A percentile compares a stretch with the other conserved stretches of the same genome.
phyloP scores from a whole-genome alignment of 2,113 vertebrate genomes.

The Mormyrus iriodes region DNA sequence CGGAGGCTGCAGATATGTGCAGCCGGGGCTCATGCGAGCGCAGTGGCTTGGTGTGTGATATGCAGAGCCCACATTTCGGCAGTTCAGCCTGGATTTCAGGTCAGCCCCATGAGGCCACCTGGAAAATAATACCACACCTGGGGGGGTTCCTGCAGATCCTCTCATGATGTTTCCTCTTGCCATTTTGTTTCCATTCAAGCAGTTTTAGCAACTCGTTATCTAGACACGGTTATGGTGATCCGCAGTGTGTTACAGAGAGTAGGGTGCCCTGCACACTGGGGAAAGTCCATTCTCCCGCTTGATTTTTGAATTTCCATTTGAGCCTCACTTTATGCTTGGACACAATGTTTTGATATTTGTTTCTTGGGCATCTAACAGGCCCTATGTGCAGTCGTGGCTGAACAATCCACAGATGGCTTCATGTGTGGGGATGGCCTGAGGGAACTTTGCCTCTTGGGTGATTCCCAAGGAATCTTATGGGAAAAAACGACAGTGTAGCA shows the following conservation, averaged over 20 bases:
- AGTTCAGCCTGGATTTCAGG: not conserved
- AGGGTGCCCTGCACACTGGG: not conserved
- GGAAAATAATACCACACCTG: not conserved
- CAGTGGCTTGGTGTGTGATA: not conserved
- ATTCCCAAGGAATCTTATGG: not conserved
- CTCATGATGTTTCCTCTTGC: not conserved
- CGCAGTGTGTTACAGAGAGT: not conserved
- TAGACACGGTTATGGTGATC: not conserved
- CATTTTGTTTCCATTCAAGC: not conserved
- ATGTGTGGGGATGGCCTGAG: not conserved
- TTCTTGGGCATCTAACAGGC: not conserved
- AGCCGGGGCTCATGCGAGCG: no score
- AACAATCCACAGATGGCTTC: not conserved
- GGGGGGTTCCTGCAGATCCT: not conserved
- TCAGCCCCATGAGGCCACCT: not conserved
- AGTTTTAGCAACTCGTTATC: not conserved
- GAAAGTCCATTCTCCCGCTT: not conserved
- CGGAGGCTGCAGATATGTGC: not conserved
- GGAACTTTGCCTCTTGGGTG: not conserved
- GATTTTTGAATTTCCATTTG: not conserved
- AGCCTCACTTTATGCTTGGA: not conserved
- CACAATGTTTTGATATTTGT: not conserved
- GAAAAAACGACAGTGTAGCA: not conserved
- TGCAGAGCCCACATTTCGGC: not conserved
- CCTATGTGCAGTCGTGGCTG: not conserved